These are phyloP conservation scores for Tautogolabrus adspersus DNA, from an alignment of 2,113 vertebrate species.

Conservation along the genomic window DNA sequence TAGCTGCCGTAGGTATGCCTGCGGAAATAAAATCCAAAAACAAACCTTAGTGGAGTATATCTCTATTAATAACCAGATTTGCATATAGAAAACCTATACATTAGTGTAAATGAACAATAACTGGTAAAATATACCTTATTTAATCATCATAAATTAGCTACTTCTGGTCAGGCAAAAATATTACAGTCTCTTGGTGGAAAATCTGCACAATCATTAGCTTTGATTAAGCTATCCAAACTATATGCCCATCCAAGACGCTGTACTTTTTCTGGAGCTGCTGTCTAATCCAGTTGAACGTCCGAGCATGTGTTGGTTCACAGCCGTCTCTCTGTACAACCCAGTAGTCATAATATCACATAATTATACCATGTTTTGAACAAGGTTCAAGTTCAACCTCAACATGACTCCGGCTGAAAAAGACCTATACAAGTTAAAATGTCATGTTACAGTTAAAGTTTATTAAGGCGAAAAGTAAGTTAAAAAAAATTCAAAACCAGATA, in stretches of 20 bases:
- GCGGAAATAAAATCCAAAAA: conserved; percentile 4
- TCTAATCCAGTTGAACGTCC: neutral
- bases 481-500: no score
- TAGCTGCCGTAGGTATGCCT: conserved; percentile 65
- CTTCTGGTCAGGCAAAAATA: conserved; percentile 60
- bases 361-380: neutral
- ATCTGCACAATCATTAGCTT: conserved; percentile 81
- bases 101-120: accelerated
- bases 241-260: conserved; percentile 7
- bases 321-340: conserved; percentile 3
- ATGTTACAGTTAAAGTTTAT: no score
- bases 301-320: conserved; percentile 6
- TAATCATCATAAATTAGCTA: neutral
- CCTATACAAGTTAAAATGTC: neutral
- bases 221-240: conserved; percentile 48
- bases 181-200: conserved; percentile 44
- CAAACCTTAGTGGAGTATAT: accelerated
- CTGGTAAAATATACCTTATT: accelerated
- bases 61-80: accelerated
- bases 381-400: neutral
- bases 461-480: no score
- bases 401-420: neutral
- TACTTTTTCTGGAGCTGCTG: conserved; percentile 21
- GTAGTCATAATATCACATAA: neutral
- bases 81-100: accelerated